Evolutionary conservation across 2,113 vertebrate genomes (phyloP).

Genomic region (Pao palembangensis): DNA sequence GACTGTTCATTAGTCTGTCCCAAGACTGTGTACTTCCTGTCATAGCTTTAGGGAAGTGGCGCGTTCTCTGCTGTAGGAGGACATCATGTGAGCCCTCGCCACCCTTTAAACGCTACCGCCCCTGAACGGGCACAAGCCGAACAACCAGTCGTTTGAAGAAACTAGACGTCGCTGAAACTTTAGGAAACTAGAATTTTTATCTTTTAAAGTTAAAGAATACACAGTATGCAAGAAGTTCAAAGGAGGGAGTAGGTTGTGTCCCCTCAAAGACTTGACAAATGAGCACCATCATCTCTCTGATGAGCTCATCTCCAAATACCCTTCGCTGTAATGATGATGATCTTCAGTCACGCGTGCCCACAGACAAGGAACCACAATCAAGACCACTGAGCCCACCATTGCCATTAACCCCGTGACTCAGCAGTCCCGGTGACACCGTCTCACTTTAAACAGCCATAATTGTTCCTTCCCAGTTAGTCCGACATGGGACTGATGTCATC

Average conservation of each 20-base stretch:
- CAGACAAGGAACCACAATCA: conserved; percentile 26
- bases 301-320: conserved; percentile 53
- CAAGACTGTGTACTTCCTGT: conserved; percentile 59
- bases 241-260: conserved; percentile 8
- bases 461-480: conserved; percentile 21
- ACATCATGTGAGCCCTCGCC: conserved; percentile 43
- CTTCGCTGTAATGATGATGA: conserved; percentile 52
- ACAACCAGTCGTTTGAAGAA: no score
- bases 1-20: conserved; percentile 56
- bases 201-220: neutral
- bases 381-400: conserved; percentile 33
- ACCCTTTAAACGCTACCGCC: conserved; percentile 35
- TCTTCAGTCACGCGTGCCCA: conserved; percentile 55
- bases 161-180: no score
- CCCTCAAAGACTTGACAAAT: conserved; percentile 50
- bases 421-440: conserved; percentile 29
- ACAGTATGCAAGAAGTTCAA: neutral
- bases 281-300: conserved; percentile 42
- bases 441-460: conserved; percentile 52
- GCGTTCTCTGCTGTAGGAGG: conserved; percentile 48
- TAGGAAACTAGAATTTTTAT: no score
- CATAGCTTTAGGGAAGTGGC: conserved; percentile 38
- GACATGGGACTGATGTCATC: conserved; percentile 37
- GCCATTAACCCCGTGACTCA: conserved; percentile 68
- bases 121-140: conserved; percentile 48